Percentiles rank a stretch among this genome's conserved stretches.
Evolutionary conservation across 2,797 vertebrate species (phyloP).

Genomic region (Hydrolagus colliei): DNA sequence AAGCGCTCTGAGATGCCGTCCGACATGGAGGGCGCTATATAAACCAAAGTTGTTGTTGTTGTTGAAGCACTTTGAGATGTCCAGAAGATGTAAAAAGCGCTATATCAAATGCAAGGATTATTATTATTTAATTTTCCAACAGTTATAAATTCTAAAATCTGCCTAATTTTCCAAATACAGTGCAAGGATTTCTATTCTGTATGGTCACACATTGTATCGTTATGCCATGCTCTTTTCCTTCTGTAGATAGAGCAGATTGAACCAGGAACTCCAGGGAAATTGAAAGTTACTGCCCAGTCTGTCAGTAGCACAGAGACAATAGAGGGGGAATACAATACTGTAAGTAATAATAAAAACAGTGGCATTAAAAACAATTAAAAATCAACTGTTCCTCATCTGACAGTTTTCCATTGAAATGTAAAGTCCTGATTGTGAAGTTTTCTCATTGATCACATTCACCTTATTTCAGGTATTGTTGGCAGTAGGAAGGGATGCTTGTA

Average conservation of each 20-base stretch:
- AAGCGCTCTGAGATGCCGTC: too few species aligned
- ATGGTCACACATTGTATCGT: not conserved
- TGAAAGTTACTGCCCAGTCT: constrained; percentile 57
- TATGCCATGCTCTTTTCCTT: not conserved
- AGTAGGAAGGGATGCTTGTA: constrained; percentile 65
- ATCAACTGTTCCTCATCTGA: not conserved
- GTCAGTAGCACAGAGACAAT: constrained; percentile 41
- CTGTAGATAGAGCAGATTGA: constrained; percentile 62
- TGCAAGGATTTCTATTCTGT: not conserved
- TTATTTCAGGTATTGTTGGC: constrained; percentile 65
- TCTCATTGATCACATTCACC: not conserved
- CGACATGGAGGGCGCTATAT: too few species aligned
- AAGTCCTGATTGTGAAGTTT: not conserved
- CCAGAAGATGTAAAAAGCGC: too few species aligned
- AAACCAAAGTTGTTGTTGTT: too few species aligned
- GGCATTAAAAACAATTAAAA: too few species aligned
- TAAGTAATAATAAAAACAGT: constrained; percentile 42
- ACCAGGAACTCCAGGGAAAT: constrained; percentile 50
- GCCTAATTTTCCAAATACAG: too few species aligned
- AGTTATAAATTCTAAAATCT: too few species aligned
- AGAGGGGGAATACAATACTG: constrained; percentile 65
- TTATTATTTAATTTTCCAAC: too few species aligned
- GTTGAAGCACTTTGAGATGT: too few species aligned
- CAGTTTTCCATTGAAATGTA: not conserved
- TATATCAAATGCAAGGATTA: too few species aligned